Percentiles rank a stretch among this genome's conserved stretches.
Evolutionary conservation across 2,888 invertebrate genomes (phyloP).

Genomic region (Capitulum mitella): DNA sequence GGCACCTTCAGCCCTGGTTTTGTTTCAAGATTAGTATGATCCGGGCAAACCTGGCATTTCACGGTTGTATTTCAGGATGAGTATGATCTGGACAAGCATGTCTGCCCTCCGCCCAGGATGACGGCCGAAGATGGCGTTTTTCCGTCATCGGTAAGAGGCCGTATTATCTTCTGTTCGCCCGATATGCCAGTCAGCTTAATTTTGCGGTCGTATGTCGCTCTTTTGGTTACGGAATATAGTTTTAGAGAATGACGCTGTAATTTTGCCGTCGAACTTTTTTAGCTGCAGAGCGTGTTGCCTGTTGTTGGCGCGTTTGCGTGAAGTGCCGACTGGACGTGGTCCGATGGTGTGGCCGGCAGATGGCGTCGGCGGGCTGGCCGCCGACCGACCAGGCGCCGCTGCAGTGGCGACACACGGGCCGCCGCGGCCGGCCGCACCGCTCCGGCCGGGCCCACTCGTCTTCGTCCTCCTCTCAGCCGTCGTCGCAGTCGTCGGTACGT

Average conservation of each 20-base stretch:
- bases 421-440: not conserved
- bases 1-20: no score
- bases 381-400: not conserved
- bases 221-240: no score
- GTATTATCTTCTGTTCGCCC: not conserved
- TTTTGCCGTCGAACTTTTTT: no score
- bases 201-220: not conserved
- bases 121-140: not conserved
- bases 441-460: not conserved
- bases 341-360: not conserved
- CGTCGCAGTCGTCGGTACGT: not conserved
- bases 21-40: not conserved
- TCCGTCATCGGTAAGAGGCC: not conserved
- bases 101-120: not conserved
- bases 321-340: no score
- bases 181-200: not conserved
- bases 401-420: not conserved
- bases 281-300: no score
- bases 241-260: no score
- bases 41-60: not conserved
- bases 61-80: conserved; percentile 1
- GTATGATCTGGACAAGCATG: not conserved
- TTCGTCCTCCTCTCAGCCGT: not conserved
- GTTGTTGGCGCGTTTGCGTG: no score
- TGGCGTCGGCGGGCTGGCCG: not conserved